Base-by-base conservation (phyloP, 2,113 vertebrate species). In the Toxotes chatareus region DNA sequence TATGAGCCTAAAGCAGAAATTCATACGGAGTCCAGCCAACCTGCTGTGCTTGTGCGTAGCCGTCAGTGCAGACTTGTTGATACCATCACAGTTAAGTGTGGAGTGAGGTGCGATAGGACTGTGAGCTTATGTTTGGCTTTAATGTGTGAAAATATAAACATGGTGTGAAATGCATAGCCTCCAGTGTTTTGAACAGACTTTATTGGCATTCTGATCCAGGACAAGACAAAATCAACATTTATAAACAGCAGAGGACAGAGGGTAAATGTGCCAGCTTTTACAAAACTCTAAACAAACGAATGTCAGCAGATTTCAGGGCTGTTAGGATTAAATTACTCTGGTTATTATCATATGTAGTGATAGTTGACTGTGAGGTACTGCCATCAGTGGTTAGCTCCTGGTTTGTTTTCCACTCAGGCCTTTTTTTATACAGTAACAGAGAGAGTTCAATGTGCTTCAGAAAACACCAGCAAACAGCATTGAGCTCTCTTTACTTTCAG, bases 61-160 rank as follows among this genome's bases (percentile, higher is more conserved):
- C 27, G 70, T 21, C 14, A 6, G 9, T 13, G 9, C 16, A 40
- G 36, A 67, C 60, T 1, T 73, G 81, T 38, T 76, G 67, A 56
- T 38, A 34, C 67, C 36, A 31, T 7, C 3, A 13, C 19, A 14
- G 44, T 7, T 4, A 63, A 3, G 38, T 71, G 73, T 62, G 57
- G 44, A 47, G 61, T 32, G 32, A 56, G 9, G 68, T 51, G 68
- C n/a, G 38, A 76, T 23, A 4, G 17, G 0, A 32, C 79, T 27
- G 70, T 1, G 70, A 53, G 31, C 57, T 5, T 2, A 3, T 55
- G 65, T 65, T 64, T 69, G 63, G 21, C 10, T 68, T 69, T 59
- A 32, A 64, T 0, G 63, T 47, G 76, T 60, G 34, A 40, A 71
- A 46, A 65, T 32, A 23, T 71, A 31, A 70, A 73, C 51, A 21